Percentiles rank a stretch among this genome's conserved stretches.
Conservation (phyloP, 2,888 invertebrate species). For the Fabriciana adippe region DNA sequence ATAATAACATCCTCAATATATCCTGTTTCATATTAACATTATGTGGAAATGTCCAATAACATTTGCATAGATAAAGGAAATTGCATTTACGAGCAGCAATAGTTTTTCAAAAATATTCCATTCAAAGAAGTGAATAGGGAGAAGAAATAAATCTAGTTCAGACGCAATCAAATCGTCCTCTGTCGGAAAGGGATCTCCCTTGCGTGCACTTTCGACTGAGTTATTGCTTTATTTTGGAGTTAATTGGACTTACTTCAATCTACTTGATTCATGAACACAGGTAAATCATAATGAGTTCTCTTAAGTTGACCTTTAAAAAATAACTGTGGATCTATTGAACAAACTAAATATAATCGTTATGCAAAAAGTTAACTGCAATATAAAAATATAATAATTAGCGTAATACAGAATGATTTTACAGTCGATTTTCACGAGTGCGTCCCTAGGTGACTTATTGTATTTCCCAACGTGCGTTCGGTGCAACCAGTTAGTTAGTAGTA, state of each 20-base stretch:
- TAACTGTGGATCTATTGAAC: too few species aligned
- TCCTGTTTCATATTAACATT: background rate
- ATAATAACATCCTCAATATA: background rate
- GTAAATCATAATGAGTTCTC: slow-evolving; percentile 28
- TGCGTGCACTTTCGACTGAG: slow-evolving; percentile 53
- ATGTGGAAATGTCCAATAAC: slow-evolving; percentile 3
- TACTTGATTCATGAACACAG: slow-evolving; percentile 47
- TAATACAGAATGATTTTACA: too few species aligned
- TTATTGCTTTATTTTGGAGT: slow-evolving; percentile 59
- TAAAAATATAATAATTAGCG: too few species aligned
- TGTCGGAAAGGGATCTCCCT: slow-evolving; percentile 54
- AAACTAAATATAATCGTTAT: too few species aligned
- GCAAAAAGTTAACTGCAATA: too few species aligned
- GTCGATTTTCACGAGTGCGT: too few species aligned
- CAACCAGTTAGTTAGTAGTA: too few species aligned
- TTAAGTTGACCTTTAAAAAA: background rate
- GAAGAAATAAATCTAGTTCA: slow-evolving; percentile 56
- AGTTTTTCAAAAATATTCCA: slow-evolving; percentile 10
- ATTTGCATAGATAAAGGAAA: slow-evolving; percentile 8
- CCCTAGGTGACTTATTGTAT: too few species aligned
- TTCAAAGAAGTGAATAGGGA: slow-evolving; percentile 13
- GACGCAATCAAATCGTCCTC: slow-evolving; percentile 59
- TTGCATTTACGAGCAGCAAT: slow-evolving; percentile 3
- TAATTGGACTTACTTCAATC: slow-evolving; percentile 43
- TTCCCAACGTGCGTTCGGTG: too few species aligned